Evolutionary conservation across 64 coral and sea anemone species (phyloP), one percentile per base, ranked within the genome.

Genomic region (Astreopora myriophthalma): DNA sequence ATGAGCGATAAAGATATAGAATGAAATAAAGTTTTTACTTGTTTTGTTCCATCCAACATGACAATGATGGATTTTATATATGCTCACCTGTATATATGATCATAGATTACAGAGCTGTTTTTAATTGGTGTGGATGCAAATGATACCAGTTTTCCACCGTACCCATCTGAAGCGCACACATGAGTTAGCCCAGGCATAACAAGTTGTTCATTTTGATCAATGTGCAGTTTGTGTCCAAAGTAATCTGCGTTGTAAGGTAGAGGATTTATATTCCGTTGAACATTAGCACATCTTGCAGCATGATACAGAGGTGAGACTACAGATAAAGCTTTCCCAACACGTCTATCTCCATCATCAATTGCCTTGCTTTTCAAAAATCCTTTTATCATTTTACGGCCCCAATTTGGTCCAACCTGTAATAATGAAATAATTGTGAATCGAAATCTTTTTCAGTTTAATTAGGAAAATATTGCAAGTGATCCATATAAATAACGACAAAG

Each of bases 31-130:
- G n/a, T 64, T 22, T 42, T 62, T 61, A 25, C 25, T n/a, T n/a
- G n/a, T n/a, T n/a, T n/a, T n/a, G n/a, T n/a, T n/a, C n/a, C n/a
- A n/a, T n/a, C n/a, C n/a, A n/a, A n/a, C n/a, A n/a, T n/a, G n/a
- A n/a, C n/a, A n/a, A n/a, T n/a, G n/a, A n/a, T n/a, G n/a, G n/a
- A n/a, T n/a, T n/a, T n/a, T n/a, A n/a, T 70, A 71, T 38, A 42
- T 29, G 7, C 34, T 71, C 71, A 74, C 85, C 62, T 88, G 71
- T 72, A 88, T 36, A 88, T 69, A 48, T 74, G 19, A 19, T 88
- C 44, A 40, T 88, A 88, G 46, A 88, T 88, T 38, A 88, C 16
- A 34, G 46, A 27, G 48, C 74, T 88, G 69, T 88, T 88, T 51
- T 88, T 88, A n/a, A 48, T 22, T 19, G 37, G 22, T 69, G 57